Evolutionary conservation across 2,888 invertebrate species (phyloP), one percentile per base, ranked within the genome.

Genomic region (Acheta domesticus): DNA sequence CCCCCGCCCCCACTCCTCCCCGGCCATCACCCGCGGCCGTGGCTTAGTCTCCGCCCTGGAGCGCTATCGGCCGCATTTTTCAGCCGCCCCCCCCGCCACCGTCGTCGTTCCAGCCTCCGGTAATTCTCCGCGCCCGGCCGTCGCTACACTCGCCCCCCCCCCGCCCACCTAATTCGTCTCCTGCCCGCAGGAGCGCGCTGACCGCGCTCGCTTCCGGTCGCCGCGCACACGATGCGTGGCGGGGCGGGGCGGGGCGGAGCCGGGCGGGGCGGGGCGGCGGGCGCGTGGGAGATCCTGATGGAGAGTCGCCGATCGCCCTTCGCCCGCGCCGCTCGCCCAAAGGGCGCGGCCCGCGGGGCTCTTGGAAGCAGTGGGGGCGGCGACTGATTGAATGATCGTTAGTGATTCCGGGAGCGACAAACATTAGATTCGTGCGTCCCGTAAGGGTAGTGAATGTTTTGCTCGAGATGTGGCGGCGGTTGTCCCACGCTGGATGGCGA

Each of bases 141-240:
- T 62, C 62, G 62, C 62, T 62, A 62, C 62, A 62, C 62, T 19
- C 62, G 62, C 62, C 16, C 14, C 16, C n/a, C 62, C 16, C 14
- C 16, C n/a, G 62, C 62, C 62, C 62, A 62, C n/a, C 62, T 62
- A 62, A 62, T 62, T 62, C n/a, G 62, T 62, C 62, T 62, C 62
- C 62, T 62, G 62, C 62, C 62, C 62, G 62, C 62, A 62, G 62
- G 62, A 62, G 62, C 62, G 62, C 62, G 62, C 62, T 62, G 62
- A 62, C 62, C 62, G n/a, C 62, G 62, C 36, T 62, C 62, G 62
- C 62, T 62, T 62, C 62, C n/a, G n/a, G 62, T 62, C 62, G 62
- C 62, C 4, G 14, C 62, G 62, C 62, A 62, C 62, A 16, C 62
- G 8, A 16, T 23, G 23, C 1, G 23, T 1, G 23, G 50, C 50